Evolutionary conservation across 2,797 vertebrate genomes (phyloP), one percentile per base, ranked within the genome.

Genomic region (Staurois parvus): DNA sequence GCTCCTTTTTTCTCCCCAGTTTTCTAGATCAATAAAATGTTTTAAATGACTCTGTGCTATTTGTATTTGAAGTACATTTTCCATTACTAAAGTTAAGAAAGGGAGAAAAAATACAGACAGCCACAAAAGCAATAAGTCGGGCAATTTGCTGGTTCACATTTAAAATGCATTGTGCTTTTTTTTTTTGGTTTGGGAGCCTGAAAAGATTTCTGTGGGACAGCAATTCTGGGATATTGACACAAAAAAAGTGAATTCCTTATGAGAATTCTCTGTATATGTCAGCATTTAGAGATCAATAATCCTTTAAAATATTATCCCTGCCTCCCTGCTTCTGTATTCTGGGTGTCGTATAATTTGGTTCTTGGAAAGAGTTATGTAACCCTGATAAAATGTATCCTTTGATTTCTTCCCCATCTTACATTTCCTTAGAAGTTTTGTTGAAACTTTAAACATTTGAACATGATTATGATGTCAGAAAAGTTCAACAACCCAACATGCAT

Each of bases 21-120:
- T 66, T 48, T 67, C 12, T 4, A 1, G 40, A 86, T 86, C 85
- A 83, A 86, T 86, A 87, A 79, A 52, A 56, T 52, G 15, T 78
- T 81, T 72, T 72, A 77, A 82, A 82, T 64, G 26, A 64, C 48
- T 73, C 24, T 30, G 34, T 66, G 52, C 59, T 79, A 56, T 86
- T 86, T 48, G 56, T 78, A 77, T 87, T 73, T 73, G 74, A 78
- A 78, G 67, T 72, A 40, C 79, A 77, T 52, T 73, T 81, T 83
- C 75, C 59, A 83, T 87, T 73, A 74, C 37, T 37, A 30, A 66
- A 78, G 73, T 77, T 2, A 9, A 56, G 75, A 66, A 76, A 67
- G n/a, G 4, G 52, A 19, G 48, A 77, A 84, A 84, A 78, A 62
- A 56, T 80, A 62, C 4, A 62, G 40, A 81, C 4, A 68, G 15